Base-by-base conservation (phyloP, 2,113 vertebrate genomes). In the Globicephala melas region DNA sequence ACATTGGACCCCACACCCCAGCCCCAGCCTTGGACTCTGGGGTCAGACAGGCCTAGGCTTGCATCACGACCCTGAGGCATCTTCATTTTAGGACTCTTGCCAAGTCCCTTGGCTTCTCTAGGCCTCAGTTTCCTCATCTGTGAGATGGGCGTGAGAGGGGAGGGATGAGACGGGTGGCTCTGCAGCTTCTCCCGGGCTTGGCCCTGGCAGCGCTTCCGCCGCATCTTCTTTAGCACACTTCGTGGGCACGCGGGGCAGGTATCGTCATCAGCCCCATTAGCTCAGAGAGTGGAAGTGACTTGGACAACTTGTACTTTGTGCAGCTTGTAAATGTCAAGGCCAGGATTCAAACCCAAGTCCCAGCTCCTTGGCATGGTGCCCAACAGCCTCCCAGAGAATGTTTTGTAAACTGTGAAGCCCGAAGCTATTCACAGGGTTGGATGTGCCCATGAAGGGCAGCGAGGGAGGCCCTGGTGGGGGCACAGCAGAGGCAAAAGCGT, bases 221-320 rank as follows among this genome's bases (percentile, higher is more conserved):
- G 8, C 41, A 0, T 47, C 70, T 92, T 53, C 58, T 25, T 33
- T 5, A 6, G 63, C 2, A 7, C 1, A 1, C 33, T 9, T 33
- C 44, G 9, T 0, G 0, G 21, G 26, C 50, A 55, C 14, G 0
- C 0, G 1, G 93, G 21, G 10, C 7, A 3, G 73, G 28, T 4
- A 2, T 47, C n/a, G 1, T 12, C 23, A 0, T n/a, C 14, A 14
- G 41, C 23, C 31, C 53, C 6, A 0, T 17, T 53, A 85, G 28
- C 84, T 71, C 25, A 15, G 25, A 28, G 25, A 15, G 9, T 28
- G 68, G n/a, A 41, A 28, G 33, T 11, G 31, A 25, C 50, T 26
- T 6, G 3, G 18, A 38, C 17, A 3, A 5, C 12, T 2, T 14
- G 53, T 6, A 47, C 36, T 31, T 38, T 47, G 53, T 33, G 60